Percentiles rank a stretch among this genome's conserved stretches.
Evolutionary conservation across 2,797 vertebrate genomes (phyloP).

Genomic region (Rousettus madagascariensis): DNA sequence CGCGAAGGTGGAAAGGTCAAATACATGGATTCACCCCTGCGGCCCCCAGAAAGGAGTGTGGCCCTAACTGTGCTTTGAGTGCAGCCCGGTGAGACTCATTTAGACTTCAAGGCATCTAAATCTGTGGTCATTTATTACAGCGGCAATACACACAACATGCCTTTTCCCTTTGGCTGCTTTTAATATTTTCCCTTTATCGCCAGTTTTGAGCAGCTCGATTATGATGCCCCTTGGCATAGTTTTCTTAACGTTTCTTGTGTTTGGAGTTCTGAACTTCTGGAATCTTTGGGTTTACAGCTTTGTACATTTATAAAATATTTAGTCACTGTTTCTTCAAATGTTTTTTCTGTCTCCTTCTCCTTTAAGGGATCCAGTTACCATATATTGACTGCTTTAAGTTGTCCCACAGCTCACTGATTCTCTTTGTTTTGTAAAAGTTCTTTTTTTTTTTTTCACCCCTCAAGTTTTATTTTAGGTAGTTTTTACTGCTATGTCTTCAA

Average conservation of each 20-base stretch:
- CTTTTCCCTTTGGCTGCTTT: background rate
- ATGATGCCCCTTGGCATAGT: background rate
- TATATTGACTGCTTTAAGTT: too few species aligned
- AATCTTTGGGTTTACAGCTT: background rate
- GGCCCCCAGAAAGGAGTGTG: background rate
- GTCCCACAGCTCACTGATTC: too few species aligned
- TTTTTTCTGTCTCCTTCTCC: background rate
- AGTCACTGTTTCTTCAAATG: background rate
- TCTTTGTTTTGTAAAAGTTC: too few species aligned
- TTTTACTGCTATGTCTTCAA: background rate
- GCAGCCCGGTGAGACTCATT: background rate
- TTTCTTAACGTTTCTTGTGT: background rate
- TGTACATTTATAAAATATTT: background rate
- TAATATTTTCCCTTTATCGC: background rate
- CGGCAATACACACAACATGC: background rate
- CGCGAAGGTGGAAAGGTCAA: background rate
- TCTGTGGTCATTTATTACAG: background rate
- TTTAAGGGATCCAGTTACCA: background rate
- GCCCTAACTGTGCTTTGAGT: background rate
- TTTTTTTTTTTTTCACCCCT: too few species aligned
- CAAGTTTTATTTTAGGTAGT: background rate
- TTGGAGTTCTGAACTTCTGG: background rate
- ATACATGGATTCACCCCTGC: background rate
- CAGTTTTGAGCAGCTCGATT: background rate
- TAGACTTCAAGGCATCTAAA: background rate